Conservation (phyloP, 1,140 invertebrate species). For the Apocrypta bakeri region DNA sequence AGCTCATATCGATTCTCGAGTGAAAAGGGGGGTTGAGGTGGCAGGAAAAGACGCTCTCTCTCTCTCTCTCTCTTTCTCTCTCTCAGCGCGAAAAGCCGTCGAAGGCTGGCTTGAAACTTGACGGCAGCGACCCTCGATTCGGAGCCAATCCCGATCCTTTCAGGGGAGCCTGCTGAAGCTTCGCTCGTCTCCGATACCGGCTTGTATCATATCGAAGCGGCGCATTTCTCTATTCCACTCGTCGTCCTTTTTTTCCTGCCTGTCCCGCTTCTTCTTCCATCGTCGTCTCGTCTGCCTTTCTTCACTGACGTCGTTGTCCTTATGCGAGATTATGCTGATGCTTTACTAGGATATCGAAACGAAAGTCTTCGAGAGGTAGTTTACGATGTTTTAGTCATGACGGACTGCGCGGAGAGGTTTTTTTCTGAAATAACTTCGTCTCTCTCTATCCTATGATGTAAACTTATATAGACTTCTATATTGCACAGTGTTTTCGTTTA, state of each 20-base stretch:
- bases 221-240: constrained; percentile 36
- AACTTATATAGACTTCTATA: no score
- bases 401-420: neutral
- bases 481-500: no score
- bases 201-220: constrained; percentile 48
- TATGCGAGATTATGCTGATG: constrained; percentile 51
- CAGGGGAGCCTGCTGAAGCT: constrained; percentile 21
- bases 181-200: constrained; percentile 44
- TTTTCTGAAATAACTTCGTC: constrained; percentile 38
- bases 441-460: neutral
- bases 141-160: constrained; percentile 52
- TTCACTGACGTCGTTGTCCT: constrained; percentile 24
- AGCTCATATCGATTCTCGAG: constrained; percentile 48
- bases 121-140: constrained; percentile 44
- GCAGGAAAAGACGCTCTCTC: constrained; percentile 48
- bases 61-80: neutral
- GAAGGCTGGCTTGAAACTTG: constrained; percentile 45
- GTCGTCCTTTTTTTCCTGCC: neutral
- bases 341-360: constrained; percentile 48
- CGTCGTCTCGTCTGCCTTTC: neutral
- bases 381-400: constrained; percentile 52
- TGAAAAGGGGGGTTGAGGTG: neutral
- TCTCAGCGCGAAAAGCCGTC: constrained; percentile 30
- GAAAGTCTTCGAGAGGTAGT: constrained; percentile 34
- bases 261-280: neutral